These are phyloP conservation scores for Rotaria sp. DNA, from an alignment of 2,888 invertebrate genomes.

Conservation along the genomic window DNA sequence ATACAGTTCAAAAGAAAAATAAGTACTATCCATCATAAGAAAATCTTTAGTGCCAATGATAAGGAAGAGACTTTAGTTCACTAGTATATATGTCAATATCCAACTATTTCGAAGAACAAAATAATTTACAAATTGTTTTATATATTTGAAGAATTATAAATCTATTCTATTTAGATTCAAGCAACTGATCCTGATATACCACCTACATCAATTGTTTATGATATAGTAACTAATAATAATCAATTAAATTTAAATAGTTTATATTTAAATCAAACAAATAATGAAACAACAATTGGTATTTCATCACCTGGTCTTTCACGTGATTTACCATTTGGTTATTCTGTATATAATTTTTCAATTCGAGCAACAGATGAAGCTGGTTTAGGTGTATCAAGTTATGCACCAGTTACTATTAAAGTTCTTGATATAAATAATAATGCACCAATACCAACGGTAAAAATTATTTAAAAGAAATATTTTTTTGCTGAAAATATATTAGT, in stretches of 20 bases:
- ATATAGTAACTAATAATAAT: background rate
- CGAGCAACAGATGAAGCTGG: conserved; percentile 24
- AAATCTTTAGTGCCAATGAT: no score
- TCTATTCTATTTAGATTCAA: background rate
- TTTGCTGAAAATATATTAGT: no score
- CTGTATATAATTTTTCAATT: background rate
- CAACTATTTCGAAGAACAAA: no score
- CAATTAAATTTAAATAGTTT: background rate
- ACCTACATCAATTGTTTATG: background rate
- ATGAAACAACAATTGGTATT: background rate
- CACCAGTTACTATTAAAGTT: conserved; percentile 12
- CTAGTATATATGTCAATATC: no score
- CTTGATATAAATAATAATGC: conserved; percentile 35
- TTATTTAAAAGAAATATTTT: no score
- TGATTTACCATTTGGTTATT: conserved; percentile 14
- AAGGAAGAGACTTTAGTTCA: no score
- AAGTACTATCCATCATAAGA: no score
- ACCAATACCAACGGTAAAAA: conserved; percentile 29
- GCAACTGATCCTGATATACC: background rate
- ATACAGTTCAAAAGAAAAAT: no score
- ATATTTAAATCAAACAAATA: background rate
- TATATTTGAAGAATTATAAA: no score
- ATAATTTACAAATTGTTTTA: no score
- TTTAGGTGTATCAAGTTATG: conserved; percentile 30
- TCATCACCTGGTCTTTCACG: background rate